Evolutionary conservation across 2,888 invertebrate species (phyloP).

Genomic region (Oeneis ivallda): DNA sequence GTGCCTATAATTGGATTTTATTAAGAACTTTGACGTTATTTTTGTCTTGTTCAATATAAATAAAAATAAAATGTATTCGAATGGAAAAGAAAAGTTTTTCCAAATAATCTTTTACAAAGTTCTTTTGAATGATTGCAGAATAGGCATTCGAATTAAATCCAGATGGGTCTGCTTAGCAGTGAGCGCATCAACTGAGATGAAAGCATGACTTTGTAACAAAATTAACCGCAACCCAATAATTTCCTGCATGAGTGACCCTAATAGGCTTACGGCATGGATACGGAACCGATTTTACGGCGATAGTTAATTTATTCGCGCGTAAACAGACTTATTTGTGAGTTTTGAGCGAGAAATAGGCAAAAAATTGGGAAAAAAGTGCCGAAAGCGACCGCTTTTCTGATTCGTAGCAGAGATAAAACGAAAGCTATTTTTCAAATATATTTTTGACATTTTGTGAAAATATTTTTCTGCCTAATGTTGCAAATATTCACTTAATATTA

Average conservation of each 20-base stretch:
- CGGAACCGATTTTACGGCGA: slow-evolving; percentile 45
- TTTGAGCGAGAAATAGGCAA: slow-evolving; percentile 19
- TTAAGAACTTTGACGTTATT: too few species aligned
- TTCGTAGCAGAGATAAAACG: background rate
- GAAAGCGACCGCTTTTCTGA: slow-evolving; percentile 16
- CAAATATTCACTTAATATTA: too few species aligned
- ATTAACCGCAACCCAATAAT: slow-evolving; percentile 19
- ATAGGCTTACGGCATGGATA: slow-evolving; percentile 41
- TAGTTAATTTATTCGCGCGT: slow-evolving; percentile 47
- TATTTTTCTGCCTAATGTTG: too few species aligned
- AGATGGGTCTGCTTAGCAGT: slow-evolving; percentile 13
- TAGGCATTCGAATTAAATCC: background rate
- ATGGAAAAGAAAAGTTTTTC: too few species aligned
- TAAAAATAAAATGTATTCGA: too few species aligned
- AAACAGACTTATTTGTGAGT: slow-evolving; percentile 41
- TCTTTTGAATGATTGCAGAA: too few species aligned
- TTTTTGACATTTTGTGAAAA: too few species aligned
- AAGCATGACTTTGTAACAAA: slow-evolving; percentile 11
- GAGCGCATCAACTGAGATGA: slow-evolving; percentile 7
- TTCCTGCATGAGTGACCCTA: slow-evolving; percentile 37
- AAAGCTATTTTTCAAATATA: background rate
- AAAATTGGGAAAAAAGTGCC: slow-evolving; percentile 24
- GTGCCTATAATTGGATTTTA: too few species aligned
- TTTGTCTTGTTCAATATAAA: too few species aligned
- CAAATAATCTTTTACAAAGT: too few species aligned